Conservation (phyloP, 2,113 vertebrate species). For the Tenebrosternarchus preto region DNA sequence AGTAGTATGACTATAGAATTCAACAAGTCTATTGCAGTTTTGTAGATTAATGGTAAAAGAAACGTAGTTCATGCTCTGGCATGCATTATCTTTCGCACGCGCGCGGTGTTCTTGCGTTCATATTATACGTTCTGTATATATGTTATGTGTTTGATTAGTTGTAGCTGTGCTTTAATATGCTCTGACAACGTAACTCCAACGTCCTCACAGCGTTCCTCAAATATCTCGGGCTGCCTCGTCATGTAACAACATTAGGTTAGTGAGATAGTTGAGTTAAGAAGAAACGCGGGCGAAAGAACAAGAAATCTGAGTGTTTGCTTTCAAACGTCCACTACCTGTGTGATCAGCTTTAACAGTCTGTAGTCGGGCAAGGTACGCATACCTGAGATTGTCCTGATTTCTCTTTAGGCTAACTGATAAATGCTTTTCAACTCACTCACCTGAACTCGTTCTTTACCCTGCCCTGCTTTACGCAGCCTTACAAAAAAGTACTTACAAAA, state of each 20-base stretch:
- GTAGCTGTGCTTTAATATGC: too few relatives aligned
- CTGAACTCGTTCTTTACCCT: not conserved
- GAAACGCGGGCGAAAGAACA: slow-evolving; percentile 23
- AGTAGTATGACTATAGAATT: too few relatives aligned
- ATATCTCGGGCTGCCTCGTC: slow-evolving; percentile 6
- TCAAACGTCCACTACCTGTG: slow-evolving; percentile 10
- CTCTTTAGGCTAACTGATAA: not conserved
- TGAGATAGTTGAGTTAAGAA: slow-evolving; percentile 34
- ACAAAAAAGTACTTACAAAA: too few relatives aligned
- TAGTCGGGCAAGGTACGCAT: not conserved
- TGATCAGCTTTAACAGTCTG: not conserved
- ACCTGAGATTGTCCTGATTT: slow-evolving; percentile 1
- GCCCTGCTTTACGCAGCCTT: too few relatives aligned
- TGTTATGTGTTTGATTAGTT: not conserved
- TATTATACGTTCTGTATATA: not conserved
- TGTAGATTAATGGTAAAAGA: not conserved
- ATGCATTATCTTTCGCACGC: too few relatives aligned
- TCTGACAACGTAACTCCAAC: not conserved
- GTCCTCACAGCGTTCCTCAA: not conserved
- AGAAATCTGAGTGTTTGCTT: slow-evolving; percentile 17
- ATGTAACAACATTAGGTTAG: slow-evolving; percentile 2
- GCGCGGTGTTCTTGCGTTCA: not conserved
- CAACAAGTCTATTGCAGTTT: too few relatives aligned
- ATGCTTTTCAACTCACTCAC: not conserved
- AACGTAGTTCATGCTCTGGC: too few relatives aligned